A percentile compares a stretch with the other conserved stretches of the same genome.
These are phyloP conservation scores for Micoletzkya japonica DNA, from an alignment of 2,888 invertebrate genomes.

Conservation along the genomic window DNA sequence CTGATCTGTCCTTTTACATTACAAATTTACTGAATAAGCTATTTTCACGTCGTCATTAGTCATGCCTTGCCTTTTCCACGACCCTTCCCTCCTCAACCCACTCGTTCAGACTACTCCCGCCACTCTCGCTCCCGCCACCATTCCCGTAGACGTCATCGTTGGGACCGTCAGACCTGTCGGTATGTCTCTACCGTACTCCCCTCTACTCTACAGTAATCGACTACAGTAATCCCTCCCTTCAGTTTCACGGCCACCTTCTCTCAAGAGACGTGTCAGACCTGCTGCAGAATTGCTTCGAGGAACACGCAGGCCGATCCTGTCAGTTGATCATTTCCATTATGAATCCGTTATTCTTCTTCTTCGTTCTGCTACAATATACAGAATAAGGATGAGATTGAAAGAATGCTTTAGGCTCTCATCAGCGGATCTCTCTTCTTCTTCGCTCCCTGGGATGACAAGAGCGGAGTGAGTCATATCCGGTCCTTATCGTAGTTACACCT, in stretches of 20 bases:
- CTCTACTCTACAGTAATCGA: neutral
- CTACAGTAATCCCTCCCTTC: neutral
- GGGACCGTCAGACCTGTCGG: conserved; percentile 37
- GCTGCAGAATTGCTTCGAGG: conserved; percentile 42
- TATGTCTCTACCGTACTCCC: neutral
- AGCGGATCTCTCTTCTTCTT: conserved; percentile 45
- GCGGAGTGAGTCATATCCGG: conserved; percentile 17
- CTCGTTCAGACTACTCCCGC: conserved; percentile 16
- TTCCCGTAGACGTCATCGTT: conserved; percentile 23
- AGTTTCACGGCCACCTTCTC: conserved; percentile 44
- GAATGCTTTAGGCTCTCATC: conserved; percentile 34
- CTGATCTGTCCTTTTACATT: too few species aligned
- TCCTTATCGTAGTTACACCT: too few species aligned
- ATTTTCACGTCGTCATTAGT: too few species aligned
- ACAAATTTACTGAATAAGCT: too few species aligned
- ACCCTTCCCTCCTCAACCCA: too few species aligned
- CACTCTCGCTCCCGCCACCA: conserved; percentile 28
- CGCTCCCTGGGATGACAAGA: conserved; percentile 34
- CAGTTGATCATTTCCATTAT: neutral
- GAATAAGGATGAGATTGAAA: too few species aligned
- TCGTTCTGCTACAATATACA: too few species aligned
- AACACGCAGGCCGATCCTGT: conserved; percentile 39
- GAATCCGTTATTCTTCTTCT: neutral
- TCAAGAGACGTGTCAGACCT: conserved; percentile 41
- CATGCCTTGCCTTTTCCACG: too few species aligned